Percentiles rank a stretch among this genome's conserved stretches.
phyloP scores from a whole-genome alignment of 2,797 vertebrate species.

The Gallinago nigripennis region DNA sequence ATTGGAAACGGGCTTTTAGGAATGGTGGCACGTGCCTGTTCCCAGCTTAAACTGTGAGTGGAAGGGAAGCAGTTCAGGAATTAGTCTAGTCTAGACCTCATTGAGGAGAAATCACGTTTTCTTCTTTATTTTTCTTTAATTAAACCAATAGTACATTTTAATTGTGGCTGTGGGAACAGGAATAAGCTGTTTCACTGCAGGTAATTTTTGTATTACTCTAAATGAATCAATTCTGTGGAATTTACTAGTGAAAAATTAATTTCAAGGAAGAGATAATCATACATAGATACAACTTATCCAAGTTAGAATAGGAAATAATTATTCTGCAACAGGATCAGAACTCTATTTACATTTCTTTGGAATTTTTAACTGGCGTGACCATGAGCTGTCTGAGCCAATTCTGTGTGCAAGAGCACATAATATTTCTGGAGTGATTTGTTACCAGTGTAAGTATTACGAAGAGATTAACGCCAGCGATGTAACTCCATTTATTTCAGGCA shows the following conservation, averaged over 20 bases:
- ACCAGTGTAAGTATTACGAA: not conserved
- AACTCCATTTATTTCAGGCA: not conserved
- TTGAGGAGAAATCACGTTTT: not conserved
- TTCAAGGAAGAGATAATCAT: not conserved
- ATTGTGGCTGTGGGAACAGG: not conserved
- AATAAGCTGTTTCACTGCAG: not conserved
- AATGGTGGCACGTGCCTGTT: not conserved
- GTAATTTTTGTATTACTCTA: not conserved
- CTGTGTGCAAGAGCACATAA: not conserved
- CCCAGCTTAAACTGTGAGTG: not conserved
- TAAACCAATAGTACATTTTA: not conserved
- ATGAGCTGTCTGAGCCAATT: not conserved
- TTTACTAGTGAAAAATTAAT: not conserved
- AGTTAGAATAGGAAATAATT: not conserved
- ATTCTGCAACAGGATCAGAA: not conserved
- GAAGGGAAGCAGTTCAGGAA: not conserved
- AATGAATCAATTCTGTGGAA: not conserved
- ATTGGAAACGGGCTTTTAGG: not conserved
- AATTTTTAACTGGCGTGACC: not conserved
- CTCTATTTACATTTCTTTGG: not conserved
- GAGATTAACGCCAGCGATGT: not conserved
- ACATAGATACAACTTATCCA: not conserved
- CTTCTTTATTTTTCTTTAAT: not conserved
- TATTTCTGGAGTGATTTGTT: slow-evolving; percentile 8
- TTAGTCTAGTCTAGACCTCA: not conserved